Percentiles rank a stretch among this genome's conserved stretches.
Evolutionary conservation across 2,113 vertebrate genomes (phyloP).

Genomic region (Natator depressus): DNA sequence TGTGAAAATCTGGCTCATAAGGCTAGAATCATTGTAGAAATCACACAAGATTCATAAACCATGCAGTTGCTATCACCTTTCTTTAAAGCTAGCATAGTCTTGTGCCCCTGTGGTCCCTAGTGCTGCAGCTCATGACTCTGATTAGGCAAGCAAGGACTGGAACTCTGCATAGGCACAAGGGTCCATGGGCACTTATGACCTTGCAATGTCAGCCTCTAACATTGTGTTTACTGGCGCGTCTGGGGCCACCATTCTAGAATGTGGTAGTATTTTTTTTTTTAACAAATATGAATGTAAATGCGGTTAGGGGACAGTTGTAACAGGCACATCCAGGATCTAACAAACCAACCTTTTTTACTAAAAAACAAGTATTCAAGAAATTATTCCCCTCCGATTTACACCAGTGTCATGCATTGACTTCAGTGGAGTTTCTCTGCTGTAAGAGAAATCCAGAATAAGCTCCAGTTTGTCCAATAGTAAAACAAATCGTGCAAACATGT

Average conservation of each 20-base stretch:
- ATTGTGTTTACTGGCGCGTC: neutral
- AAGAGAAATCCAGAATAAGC: slow-evolving; percentile 3
- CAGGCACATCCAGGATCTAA: neutral
- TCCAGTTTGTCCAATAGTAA: neutral
- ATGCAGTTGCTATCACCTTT: neutral
- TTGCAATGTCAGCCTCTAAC: neutral
- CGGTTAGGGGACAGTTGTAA: neutral
- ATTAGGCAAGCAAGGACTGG: neutral
- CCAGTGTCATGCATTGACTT: neutral
- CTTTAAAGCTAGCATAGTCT: neutral
- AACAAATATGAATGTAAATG: neutral
- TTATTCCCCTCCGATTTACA: neutral
- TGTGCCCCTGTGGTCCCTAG: neutral
- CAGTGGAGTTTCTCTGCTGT: neutral
- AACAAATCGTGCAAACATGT: slow-evolving; percentile 5
- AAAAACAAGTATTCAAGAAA: neutral
- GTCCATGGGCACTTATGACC: neutral
- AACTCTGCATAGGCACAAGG: neutral
- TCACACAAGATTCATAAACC: neutral
- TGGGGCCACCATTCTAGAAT: neutral
- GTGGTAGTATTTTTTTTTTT: neutral
- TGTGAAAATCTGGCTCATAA: neutral
- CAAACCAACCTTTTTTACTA: neutral
- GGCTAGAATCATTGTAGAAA: neutral
- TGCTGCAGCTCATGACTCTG: neutral